Percentiles rank a stretch among this genome's conserved stretches.
These are phyloP conservation scores for Elephas maximus DNA, from an alignment of 2,113 vertebrate species.

Conservation along the genomic window DNA sequence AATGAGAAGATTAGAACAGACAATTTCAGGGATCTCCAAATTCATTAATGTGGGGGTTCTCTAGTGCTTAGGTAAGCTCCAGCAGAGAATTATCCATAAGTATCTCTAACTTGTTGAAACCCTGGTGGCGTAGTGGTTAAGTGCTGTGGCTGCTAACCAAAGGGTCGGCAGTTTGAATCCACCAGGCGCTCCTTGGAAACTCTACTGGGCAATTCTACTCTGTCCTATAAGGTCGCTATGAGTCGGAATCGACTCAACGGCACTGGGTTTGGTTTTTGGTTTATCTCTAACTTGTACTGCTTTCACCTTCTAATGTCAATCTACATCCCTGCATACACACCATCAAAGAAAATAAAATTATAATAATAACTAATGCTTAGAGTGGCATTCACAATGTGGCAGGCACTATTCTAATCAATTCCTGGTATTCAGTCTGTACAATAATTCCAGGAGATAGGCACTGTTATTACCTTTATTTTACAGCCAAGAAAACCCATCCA, in stretches of 20 bases:
- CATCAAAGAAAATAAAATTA: conserved; percentile 30
- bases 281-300: not conserved
- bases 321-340: not conserved
- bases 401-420: conserved; percentile 6
- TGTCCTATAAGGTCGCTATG: no score
- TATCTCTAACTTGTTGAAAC: not conserved
- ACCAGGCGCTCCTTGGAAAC: no score
- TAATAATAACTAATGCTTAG: not conserved
- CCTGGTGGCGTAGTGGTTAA: no score
- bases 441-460: not conserved
- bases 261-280: not conserved
- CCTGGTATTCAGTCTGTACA: not conserved
- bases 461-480: conserved; percentile 24
- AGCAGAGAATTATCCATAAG: not conserved
- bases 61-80: not conserved
- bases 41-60: not conserved
- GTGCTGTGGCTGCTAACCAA: no score
- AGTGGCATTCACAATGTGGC: not conserved
- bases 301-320: conserved; percentile 11
- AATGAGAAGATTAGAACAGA: not conserved
- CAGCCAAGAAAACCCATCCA: not conserved
- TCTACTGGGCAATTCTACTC: no score
- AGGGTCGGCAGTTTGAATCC: no score
- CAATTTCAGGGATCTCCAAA: not conserved
- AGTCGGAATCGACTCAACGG: no score